These are phyloP conservation scores for Catocala nupta DNA, from an alignment of 2,888 invertebrate species.

Conservation along the genomic window DNA sequence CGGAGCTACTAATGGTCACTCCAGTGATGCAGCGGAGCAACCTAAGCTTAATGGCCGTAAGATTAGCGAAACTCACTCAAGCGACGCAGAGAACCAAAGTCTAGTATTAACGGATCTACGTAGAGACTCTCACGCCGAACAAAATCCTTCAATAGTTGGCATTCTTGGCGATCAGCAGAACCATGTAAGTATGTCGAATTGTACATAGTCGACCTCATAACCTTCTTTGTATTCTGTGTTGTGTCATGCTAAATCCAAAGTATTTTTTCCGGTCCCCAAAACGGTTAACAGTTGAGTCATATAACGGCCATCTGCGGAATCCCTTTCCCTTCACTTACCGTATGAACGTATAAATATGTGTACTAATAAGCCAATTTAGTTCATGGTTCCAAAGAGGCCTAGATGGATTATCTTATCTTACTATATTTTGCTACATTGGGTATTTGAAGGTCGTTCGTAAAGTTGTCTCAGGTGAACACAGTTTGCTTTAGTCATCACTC, in stretches of 20 bases:
- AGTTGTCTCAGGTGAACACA: conserved; percentile 65
- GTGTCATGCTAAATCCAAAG: conserved; percentile 38
- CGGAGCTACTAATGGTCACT: conserved; percentile 49
- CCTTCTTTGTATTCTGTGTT: conserved; percentile 37
- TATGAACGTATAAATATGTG: conserved; percentile 15
- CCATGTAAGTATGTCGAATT: conserved; percentile 76
- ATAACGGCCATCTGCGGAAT: conserved; percentile 36
- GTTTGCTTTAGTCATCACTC: conserved; percentile 62
- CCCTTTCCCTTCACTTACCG: conserved; percentile 38
- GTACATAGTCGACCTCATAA: conserved; percentile 29
- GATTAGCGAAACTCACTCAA: conserved; percentile 56
- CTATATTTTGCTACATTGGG: conserved; percentile 55
- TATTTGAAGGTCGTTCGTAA: conserved; percentile 65
- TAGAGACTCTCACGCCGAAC: conserved; percentile 77
- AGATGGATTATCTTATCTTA: conserved; percentile 76
- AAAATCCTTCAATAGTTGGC: conserved; percentile 83
- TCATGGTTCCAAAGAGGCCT: conserved; percentile 39
- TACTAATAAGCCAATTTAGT: conserved; percentile 33
- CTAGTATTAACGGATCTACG: conserved; percentile 60
- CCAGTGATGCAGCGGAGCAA: conserved; percentile 49
- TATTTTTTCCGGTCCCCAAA: conserved; percentile 40
- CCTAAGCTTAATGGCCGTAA: conserved; percentile 62
- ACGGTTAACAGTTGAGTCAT: conserved; percentile 55
- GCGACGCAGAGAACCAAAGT: conserved; percentile 59
- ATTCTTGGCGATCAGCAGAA: conserved; percentile 85